Evolutionary conservation across 2,797 vertebrate genomes (phyloP), one percentile per base, ranked within the genome.

Genomic region (Gouania willdenowi): DNA sequence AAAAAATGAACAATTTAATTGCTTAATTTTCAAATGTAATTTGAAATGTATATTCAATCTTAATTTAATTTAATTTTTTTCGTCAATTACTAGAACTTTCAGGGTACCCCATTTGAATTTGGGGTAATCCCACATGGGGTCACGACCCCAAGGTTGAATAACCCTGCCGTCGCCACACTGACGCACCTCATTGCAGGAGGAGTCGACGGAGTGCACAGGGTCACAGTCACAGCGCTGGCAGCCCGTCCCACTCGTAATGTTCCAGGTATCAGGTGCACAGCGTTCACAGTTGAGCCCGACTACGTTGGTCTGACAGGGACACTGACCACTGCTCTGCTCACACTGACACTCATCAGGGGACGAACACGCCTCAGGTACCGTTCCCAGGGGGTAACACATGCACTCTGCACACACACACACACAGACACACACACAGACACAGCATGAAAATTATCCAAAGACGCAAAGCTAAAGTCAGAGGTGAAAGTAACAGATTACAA

Each of bases 211-310:
- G 59, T 92, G 93, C 0, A 49, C 6, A 0, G 80, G 65, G 69
- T 95, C 83, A 1, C 97, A 99, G 72, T 49, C 56, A 1, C 97
- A 99, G 0, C 2, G 72, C 50, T 90, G 78, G 26, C 97, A 99
- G 21, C 97, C 96, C 0, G 58, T 17, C 8, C 92, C 90, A 0
- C 92, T 86, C 70, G 85, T 75, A 11, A 98, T 79, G 34, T 90
- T 86, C 95, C 96, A 99, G 0, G 91, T 96, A 24, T 95, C 77
- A 0, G 84, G 71, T 0, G 90, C 90, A 3, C 97, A 98, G 60
- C 30, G 91, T 73, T 97, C 92, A 2, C 97, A 99, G 46, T 86
- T 89, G 84, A 87, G 91, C 5, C 97, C 94, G 7, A 89, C 75
- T 65, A 99, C 93, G 0, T 81, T 90, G 0, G 91, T 91, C 15